These are phyloP conservation scores for Balaeniceps rex DNA, from an alignment of 2,113 vertebrate genomes.

Conservation along the genomic window DNA sequence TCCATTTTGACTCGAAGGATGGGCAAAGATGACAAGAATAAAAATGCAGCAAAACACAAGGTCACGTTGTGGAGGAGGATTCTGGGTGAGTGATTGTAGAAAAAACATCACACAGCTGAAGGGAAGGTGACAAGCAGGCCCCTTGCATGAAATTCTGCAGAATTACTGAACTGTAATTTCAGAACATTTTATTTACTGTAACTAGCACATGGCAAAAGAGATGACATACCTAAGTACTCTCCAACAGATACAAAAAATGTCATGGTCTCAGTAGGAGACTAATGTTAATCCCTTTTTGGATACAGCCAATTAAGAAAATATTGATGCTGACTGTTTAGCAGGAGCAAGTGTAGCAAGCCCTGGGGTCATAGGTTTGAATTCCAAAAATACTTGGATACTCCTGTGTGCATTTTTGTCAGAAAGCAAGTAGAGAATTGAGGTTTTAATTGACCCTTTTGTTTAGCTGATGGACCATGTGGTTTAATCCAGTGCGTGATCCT, in stretches of 20 bases:
- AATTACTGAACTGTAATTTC: neutral
- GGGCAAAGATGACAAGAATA: neutral
- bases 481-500: neutral
- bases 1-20: rapidly evolving
- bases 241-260: neutral
- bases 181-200: neutral
- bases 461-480: neutral
- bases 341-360: neutral
- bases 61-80: neutral
- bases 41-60: neutral
- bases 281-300: neutral
- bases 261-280: neutral
- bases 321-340: neutral
- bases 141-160: neutral
- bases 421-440: neutral
- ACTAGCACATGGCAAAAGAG: neutral
- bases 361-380: neutral
- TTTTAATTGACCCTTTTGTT: neutral
- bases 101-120: neutral
- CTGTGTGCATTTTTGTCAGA: neutral
- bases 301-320: neutral
- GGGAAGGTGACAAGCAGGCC: neutral
- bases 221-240: neutral
- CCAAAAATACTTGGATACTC: rapidly evolving
- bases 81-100: neutral